These are phyloP conservation scores for Pteropus alecto DNA, from an alignment of 2,113 vertebrate genomes.

Conservation along the genomic window DNA sequence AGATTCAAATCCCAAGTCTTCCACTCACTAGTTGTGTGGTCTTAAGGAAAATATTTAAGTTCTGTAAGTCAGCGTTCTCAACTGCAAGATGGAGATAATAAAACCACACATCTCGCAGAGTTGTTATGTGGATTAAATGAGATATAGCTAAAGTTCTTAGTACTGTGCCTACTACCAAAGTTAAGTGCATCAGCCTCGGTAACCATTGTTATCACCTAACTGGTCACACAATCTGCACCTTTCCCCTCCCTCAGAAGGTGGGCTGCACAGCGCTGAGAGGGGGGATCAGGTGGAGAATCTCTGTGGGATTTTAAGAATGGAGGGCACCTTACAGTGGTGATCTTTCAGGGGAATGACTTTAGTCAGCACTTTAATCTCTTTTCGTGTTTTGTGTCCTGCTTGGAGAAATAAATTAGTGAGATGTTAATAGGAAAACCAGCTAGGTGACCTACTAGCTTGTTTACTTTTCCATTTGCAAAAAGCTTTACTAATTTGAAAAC, in stretches of 20 bases:
- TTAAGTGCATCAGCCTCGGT: background rate
- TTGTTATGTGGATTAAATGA: background rate
- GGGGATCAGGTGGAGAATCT: background rate
- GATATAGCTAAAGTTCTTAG: background rate
- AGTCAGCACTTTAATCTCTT: background rate
- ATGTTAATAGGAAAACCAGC: slow-evolving; percentile 4
- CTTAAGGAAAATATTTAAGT: background rate
- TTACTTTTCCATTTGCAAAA: background rate
- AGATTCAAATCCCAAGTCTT: background rate
- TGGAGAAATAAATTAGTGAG: slow-evolving; percentile 19
- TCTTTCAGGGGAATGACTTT: background rate
- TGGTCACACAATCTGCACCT: no score
- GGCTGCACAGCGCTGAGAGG: background rate
- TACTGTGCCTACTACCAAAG: background rate
- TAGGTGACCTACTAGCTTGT: background rate
- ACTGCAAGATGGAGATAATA: background rate
- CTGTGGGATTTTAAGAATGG: background rate
- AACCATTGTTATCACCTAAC: background rate
- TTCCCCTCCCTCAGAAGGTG: background rate
- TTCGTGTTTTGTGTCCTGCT: background rate
- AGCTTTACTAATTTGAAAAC: background rate
- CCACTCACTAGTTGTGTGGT: background rate
- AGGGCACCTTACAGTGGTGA: background rate
- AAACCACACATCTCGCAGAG: background rate
- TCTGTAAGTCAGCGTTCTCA: background rate